Evolutionary conservation across 2,113 vertebrate genomes (phyloP), one percentile per base, ranked within the genome.

Genomic region (Tachysurus fulvidraco): DNA sequence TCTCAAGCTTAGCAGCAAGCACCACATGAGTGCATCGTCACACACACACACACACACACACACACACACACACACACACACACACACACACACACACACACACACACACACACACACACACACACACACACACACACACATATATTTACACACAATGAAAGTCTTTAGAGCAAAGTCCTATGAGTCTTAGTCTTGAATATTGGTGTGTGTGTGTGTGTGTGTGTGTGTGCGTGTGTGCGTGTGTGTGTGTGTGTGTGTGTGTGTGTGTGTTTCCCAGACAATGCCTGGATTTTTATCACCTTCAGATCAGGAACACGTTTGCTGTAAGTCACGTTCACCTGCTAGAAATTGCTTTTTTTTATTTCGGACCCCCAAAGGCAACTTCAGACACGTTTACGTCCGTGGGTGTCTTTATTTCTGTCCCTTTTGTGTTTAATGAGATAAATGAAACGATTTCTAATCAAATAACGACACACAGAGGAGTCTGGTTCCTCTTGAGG

Each of bases 21-120:
- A 81, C 52, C 60, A 76, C 69, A 81, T 83, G 83, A 89, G 78
- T 87, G 86, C 83, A 78, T 77, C 81, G 13, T 60, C 87, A n/a
- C 54, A 54, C 67, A 55, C 55, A 36, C 55, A 59, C 64, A 28
- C 65, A 55, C 52, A 69, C 85, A 81, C 74, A 59, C 44, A 30
- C 36, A 62, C 41, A 78, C 88, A 83, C 76, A 88, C 73, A 80
- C 62, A 80, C 52, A 57, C 64, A 57, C 78, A 81, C 41, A 55
- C 59, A 54, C 54, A 59, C 28, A 73, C 74, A 85, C 25, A 55
- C 13, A 80, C 46, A 86, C 73, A 77, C 73, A 77, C 50, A 73
- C 30, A 21, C 30, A 73, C 13, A 36, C 36, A 36, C 36, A 36
- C 36, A 36, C 36, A 36, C 36, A 36, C 36, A 36, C 36, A 36